These are phyloP conservation scores for Danaus plexippus DNA, from an alignment of 1,140 invertebrate species.

Conservation along the genomic window DNA sequence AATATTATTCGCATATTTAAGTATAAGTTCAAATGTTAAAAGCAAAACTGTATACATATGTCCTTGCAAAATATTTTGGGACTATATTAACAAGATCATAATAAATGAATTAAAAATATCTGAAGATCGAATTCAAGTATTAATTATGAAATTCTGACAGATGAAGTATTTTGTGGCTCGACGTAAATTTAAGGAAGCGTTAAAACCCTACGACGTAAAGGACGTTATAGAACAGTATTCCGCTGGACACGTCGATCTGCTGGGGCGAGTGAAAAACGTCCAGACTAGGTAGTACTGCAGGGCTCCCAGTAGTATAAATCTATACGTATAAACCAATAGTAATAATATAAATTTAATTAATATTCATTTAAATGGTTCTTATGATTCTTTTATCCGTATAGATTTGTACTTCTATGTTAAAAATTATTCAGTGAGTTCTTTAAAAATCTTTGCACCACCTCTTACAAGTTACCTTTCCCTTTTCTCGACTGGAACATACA, in stretches of 20 bases:
- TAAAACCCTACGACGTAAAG: constrained; percentile 97
- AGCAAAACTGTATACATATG: no score
- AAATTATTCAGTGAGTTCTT: constrained; percentile 27
- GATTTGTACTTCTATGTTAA: constrained; percentile 10
- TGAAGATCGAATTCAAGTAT: constrained; percentile 15
- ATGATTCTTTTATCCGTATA: constrained; percentile 15
- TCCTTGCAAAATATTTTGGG: no score
- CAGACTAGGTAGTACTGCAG: constrained; percentile 81
- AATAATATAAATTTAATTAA: no score
- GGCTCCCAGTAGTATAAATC: constrained; percentile 12
- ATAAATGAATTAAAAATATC: background rate
- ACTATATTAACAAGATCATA: no score
- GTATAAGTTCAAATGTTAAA: no score
- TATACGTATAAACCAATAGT: constrained; percentile 13
- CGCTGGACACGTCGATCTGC: constrained; percentile 91
- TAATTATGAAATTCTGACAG: constrained; percentile 72
- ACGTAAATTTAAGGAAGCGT: constrained; percentile 94
- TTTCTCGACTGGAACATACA: constrained; percentile 49
- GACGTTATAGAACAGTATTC: constrained; percentile 98
- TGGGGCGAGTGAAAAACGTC: constrained; percentile 90
- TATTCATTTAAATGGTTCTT: background rate
- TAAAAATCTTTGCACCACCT: constrained; percentile 44
- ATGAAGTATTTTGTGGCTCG: constrained; percentile 95
- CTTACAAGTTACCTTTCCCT: constrained; percentile 37
- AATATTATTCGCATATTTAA: no score